Evolutionary conservation across 1,140 invertebrate species (phyloP).

Genomic region (Pogonus chalceus): DNA sequence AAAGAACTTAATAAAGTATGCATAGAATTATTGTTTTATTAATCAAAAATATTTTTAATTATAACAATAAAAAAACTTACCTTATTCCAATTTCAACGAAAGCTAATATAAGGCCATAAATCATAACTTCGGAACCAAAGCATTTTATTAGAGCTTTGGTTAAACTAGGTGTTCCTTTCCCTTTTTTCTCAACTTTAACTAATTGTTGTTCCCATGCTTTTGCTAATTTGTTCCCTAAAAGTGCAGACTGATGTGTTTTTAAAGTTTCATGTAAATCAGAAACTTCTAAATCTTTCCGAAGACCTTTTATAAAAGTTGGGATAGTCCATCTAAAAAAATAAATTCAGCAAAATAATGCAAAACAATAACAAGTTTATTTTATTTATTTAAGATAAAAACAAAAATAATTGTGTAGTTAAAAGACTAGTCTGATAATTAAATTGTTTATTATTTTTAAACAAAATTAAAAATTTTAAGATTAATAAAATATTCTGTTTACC

Average conservation of each 20-base stretch:
- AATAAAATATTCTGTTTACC: no score
- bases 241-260: constrained; percentile 42
- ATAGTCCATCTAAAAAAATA: constrained; percentile 34
- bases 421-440: no score
- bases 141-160: constrained; percentile 23
- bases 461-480: no score
- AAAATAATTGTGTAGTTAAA: no score
- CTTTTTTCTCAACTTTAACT: constrained; percentile 24
- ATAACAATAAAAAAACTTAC: no score
- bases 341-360: background rate
- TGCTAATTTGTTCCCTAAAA: constrained; percentile 45
- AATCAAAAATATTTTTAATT: no score
- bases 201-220: constrained; percentile 40
- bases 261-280: constrained; percentile 49
- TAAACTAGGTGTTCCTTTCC: constrained; percentile 28
- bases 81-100: constrained; percentile 24
- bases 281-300: constrained; percentile 42
- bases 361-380: background rate
- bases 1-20: no score
- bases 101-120: constrained; percentile 23
- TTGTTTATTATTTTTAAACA: no score
- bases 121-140: constrained; percentile 26
- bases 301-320: constrained; percentile 42
- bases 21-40: no score
- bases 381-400: background rate